Conservation (phyloP, 2,797 vertebrate genomes). For the Urophycis tenuis region DNA sequence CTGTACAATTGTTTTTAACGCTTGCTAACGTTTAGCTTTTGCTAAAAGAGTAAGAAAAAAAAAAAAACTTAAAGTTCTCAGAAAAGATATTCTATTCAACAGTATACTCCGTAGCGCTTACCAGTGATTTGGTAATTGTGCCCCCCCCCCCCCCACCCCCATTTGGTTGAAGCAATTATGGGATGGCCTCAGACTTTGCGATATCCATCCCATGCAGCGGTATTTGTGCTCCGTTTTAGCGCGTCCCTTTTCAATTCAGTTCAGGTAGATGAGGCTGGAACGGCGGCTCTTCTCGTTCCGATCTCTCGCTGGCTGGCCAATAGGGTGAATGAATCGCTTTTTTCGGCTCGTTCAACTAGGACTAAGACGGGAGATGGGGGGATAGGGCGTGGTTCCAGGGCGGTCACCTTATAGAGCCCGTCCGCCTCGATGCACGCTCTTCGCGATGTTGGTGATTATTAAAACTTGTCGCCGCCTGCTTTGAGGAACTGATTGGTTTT, state of each 20-base stretch:
- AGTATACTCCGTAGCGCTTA: constrained; percentile 30
- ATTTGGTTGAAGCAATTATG: constrained; percentile 42
- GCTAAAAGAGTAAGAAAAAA: constrained; percentile 23
- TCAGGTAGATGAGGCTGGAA: constrained; percentile 10
- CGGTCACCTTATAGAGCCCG: neutral
- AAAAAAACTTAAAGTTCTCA: constrained; percentile 14
- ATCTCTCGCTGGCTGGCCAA: constrained; percentile 49
- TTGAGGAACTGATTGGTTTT: neutral
- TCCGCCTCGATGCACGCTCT: neutral
- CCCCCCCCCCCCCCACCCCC: neutral
- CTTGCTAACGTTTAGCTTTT: constrained; percentile 19
- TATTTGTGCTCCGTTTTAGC: neutral
- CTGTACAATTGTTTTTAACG: neutral
- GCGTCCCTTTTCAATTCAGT: constrained; percentile 1
- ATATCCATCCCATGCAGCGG: constrained; percentile 13
- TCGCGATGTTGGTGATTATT: neutral
- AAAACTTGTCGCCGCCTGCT: neutral
- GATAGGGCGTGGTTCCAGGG: neutral
- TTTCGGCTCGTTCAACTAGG: constrained; percentile 18
- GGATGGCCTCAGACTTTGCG: constrained; percentile 32
- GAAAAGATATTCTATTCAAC: constrained; percentile 20
- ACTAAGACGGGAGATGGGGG: constrained; percentile 30
- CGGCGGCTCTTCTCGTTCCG: constrained; percentile 33
- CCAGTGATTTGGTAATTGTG: constrained; percentile 31
- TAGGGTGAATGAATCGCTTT: constrained; percentile 22